Conservation (phyloP, 2,113 vertebrate species). For the Epinephelus cyanopodus region DNA sequence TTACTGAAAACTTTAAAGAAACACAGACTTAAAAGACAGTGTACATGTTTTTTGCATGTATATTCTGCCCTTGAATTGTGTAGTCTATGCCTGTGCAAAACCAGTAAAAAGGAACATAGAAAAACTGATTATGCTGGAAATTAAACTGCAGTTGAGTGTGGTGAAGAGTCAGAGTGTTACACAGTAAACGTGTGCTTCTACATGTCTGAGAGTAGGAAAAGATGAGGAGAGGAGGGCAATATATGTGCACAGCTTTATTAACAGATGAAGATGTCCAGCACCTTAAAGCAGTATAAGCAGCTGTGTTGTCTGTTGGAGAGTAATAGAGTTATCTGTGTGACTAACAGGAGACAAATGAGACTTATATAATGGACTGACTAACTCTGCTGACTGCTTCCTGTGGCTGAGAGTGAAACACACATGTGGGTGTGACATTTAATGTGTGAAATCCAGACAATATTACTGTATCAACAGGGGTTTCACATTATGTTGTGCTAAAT, state of each 20-base stretch:
- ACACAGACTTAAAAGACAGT: too few species aligned
- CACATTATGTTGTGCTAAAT: neutral
- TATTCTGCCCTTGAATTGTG: too few species aligned
- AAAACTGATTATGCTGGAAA: neutral
- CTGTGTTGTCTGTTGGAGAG: neutral
- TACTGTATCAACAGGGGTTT: neutral
- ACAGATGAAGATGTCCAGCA: neutral
- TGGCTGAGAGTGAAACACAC: neutral
- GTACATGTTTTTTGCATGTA: too few species aligned
- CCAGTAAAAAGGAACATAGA: too few species aligned
- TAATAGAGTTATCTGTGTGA: constrained; percentile 24
- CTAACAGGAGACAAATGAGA: constrained; percentile 15
- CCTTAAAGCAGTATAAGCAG: neutral
- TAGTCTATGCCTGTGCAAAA: too few species aligned
- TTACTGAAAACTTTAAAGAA: too few species aligned
- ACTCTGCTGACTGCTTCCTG: neutral
- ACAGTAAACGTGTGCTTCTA: neutral
- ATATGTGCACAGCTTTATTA: constrained; percentile 14
- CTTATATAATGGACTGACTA: neutral
- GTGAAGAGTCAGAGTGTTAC: neutral
- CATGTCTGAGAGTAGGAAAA: neutral
- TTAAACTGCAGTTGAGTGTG: neutral
- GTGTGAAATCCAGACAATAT: neutral
- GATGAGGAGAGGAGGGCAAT: neutral
- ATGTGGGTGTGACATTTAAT: neutral